Base-by-base conservation (phyloP, 2,888 invertebrate genomes). In the Autographa gamma region DNA sequence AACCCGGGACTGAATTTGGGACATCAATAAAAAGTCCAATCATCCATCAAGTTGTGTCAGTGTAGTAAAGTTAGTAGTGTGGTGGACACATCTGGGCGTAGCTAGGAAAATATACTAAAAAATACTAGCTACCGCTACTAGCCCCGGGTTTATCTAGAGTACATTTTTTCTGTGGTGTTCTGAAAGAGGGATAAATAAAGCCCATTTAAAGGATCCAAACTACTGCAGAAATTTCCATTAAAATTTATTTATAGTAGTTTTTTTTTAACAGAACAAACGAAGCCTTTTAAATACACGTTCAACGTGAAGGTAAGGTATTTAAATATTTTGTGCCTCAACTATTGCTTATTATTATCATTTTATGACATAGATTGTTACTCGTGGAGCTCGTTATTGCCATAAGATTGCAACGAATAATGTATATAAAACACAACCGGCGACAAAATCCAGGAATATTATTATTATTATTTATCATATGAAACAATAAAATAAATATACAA, bases 51-150 rank as follows among this genome's bases (percentile, higher is more conserved):
- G 59, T 32, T 25, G 31, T 61, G 59, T 34, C n/a, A 48, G 32
- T 34, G 56, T 48, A 41, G 54, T 59, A 71, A 70, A 68, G 66
- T 71, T 69, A 71, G 60, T 69, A 71, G 60, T 68, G 73, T 68
- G 59, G 63, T 9, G 25, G 38, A 63, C 59, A 66, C 73, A 73
- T 76, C 58, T 79, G 77, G 32, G 34, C 41, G 34, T 31, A 59
- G 32, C 31, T 25, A 25, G 31, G 32, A 32, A 25, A 31, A 32
- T 32, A 58, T 31, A 32, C n/a, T 48, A n/a, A n/a, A 48, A 48
- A 16, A 16, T 48, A n/a, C 48, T 48, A 48, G n/a, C 8, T 48
- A 43, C 16, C 5, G 5, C 5, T 14, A 14, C 43, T 41, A 43
- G 43, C 16, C 38, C n/a, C 7, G 48, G n/a, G n/a, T 8, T n/a